Percentiles rank a stretch among this genome's conserved stretches.
Conservation (phyloP, 2,797 vertebrate species). For the Anolis apletophallus region DNA sequence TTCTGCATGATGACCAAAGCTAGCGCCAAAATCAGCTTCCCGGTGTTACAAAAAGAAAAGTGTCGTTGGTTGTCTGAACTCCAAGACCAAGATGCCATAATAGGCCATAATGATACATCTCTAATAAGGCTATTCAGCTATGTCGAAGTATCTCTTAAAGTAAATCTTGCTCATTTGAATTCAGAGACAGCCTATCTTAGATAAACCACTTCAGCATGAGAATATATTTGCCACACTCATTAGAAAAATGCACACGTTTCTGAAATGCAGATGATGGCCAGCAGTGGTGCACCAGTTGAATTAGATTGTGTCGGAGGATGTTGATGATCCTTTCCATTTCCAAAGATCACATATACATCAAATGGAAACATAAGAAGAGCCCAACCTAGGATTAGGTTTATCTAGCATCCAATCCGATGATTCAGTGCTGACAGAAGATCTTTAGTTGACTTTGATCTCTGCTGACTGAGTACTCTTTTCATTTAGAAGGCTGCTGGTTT, state of each 20-base stretch:
- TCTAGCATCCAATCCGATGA: no score
- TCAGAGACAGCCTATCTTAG: slow-evolving; percentile 70
- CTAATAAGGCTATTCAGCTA: slow-evolving; percentile 69
- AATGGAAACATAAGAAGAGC: neutral
- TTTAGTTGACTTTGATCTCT: neutral
- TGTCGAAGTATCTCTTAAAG: slow-evolving; percentile 68
- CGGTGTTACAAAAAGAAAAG: slow-evolving; percentile 66
- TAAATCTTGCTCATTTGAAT: slow-evolving; percentile 70
- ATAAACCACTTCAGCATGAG: slow-evolving; percentile 53
- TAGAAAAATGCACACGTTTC: slow-evolving; percentile 62
- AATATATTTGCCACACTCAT: slow-evolving; percentile 32
- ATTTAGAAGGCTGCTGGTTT: neutral
- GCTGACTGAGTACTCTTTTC: neutral
- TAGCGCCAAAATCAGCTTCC: slow-evolving; percentile 68
- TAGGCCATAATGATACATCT: slow-evolving; percentile 64
- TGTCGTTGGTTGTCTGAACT: slow-evolving; percentile 61
- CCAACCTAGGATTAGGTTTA: no score
- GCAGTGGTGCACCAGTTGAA: slow-evolving; percentile 36
- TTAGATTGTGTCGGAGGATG: slow-evolving; percentile 28
- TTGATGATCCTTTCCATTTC: slow-evolving; percentile 31
- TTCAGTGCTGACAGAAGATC: neutral
- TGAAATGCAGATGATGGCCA: slow-evolving; percentile 48
- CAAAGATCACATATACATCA: neutral
- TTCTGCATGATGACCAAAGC: slow-evolving; percentile 65
- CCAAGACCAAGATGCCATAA: slow-evolving; percentile 66